Conservation (phyloP, 2,888 invertebrate genomes). For the Nephrotoma guestfalica region DNA sequence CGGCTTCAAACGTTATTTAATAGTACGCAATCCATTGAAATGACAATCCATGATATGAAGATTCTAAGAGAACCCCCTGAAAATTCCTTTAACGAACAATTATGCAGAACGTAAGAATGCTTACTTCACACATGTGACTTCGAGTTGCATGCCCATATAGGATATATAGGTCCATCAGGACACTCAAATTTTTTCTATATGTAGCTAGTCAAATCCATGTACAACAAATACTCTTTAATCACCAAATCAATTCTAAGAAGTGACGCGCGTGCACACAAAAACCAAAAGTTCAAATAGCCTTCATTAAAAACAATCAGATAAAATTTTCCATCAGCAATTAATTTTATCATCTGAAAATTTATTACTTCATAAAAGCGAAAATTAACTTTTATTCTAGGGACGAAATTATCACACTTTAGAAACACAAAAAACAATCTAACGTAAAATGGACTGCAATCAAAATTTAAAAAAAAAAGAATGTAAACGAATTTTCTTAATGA, state of each 20-base stretch:
- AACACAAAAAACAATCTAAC: neutral
- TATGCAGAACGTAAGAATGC: too few species aligned
- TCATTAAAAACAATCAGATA: neutral
- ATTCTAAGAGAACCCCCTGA: too few species aligned
- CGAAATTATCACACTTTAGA: neutral
- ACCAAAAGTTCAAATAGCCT: neutral
- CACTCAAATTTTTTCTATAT: too few species aligned
- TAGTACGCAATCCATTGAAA: too few species aligned
- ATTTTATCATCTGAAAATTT: neutral
- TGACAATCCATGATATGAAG: too few species aligned
- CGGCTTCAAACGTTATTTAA: too few species aligned
- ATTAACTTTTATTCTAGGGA: neutral
- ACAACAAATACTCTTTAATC: too few species aligned
- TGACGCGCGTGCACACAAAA: neutral
- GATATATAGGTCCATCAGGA: too few species aligned
- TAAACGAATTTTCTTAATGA: neutral
- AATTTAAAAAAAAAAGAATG: neutral
- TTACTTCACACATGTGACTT: too few species aligned
- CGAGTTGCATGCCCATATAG: too few species aligned
- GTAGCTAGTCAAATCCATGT: too few species aligned
- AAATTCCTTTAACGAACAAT: too few species aligned
- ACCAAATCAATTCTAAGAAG: neutral
- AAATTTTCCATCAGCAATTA: neutral
- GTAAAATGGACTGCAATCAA: neutral
- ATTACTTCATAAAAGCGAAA: neutral